Base-by-base conservation (phyloP, 2,797 vertebrate species). In the Falco novaeseelandiae region DNA sequence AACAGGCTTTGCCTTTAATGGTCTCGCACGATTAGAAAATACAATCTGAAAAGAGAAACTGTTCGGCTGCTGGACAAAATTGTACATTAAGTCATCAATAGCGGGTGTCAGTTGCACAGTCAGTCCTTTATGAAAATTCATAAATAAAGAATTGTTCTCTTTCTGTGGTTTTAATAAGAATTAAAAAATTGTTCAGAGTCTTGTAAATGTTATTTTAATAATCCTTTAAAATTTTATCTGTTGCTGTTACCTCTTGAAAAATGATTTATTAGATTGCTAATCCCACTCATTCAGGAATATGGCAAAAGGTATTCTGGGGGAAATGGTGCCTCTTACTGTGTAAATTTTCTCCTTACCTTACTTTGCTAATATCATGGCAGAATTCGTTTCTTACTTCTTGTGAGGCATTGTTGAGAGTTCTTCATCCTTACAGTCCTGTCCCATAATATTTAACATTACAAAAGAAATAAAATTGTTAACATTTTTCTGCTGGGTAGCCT, bases 151-250 rank as follows among this genome's bases (percentile, higher is more conserved):
- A 97, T 98, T 96, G 97, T 98, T 98, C 98, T 98, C 97, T 98
- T 98, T 98, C 97, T 98, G 97, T 98, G 98, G 98, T 99, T 99
- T 99, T 99, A 99, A 98, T 99, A 99, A 99, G 98, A 99, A 98
- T 99, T 98, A 97, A 97, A 97, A 98, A 98, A 99, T 99, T 99
- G 98, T 99, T 99, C 98, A 99, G 98, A 99, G 98, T 99, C 99
- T 99, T 99, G 99, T 99, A 99, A 99, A 99, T 99, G 99, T 99
- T 99, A 98, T 99, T 99, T 99, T 99, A 99, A 99, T 99, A 99
- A 99, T 98, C 98, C 98, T 99, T 99, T 99, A 99, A 98, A 98
- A 98, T 98, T 98, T 98, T 98, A 98, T 98, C 98, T 98, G 98
- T 99, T 98, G 98, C 98, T 98, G 98, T 99, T 98, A 98, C 98